Conservation (phyloP, 2,113 vertebrate genomes). For the Tricholaema leucomelas region DNA sequence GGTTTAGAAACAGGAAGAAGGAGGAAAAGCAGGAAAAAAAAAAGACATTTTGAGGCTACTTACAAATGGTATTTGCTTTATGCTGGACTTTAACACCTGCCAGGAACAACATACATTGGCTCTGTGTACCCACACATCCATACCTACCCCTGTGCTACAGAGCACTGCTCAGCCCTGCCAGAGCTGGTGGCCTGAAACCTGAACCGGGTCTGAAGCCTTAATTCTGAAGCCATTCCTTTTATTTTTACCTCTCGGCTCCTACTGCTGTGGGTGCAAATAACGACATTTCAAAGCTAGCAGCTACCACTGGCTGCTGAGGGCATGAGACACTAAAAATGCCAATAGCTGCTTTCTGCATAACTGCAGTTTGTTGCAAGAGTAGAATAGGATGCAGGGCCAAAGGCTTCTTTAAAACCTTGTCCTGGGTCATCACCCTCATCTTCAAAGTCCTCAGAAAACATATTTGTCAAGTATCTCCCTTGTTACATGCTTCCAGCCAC, state of each 20-base stretch:
- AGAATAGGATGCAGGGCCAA: neutral
- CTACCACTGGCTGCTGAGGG: neutral
- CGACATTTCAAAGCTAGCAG: neutral
- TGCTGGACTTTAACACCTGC: neutral
- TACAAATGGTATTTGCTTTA: slow-evolving; percentile 1
- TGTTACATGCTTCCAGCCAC: neutral
- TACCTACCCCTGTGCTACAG: fast-evolving
- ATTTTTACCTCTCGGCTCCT: neutral
- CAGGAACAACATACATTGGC: neutral
- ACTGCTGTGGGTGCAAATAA: neutral
- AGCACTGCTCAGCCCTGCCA: neutral
- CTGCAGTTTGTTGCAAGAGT: neutral
- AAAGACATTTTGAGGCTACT: neutral
- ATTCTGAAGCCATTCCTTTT: neutral
- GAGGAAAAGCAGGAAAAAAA: neutral
- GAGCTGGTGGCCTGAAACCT: neutral
- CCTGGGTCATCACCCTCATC: neutral
- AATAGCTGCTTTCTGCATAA: neutral
- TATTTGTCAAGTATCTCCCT: slow-evolving; percentile 25
- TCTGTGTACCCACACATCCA: neutral
- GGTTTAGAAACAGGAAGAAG: neutral
- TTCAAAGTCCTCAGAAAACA: neutral
- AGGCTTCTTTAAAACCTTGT: neutral
- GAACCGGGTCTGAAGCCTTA: neutral
- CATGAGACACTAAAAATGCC: neutral